Percentiles rank a stretch among this genome's conserved stretches.
Evolutionary conservation across 2,113 vertebrate genomes (phyloP).

Genomic region (Rhabdomys dilectus): DNA sequence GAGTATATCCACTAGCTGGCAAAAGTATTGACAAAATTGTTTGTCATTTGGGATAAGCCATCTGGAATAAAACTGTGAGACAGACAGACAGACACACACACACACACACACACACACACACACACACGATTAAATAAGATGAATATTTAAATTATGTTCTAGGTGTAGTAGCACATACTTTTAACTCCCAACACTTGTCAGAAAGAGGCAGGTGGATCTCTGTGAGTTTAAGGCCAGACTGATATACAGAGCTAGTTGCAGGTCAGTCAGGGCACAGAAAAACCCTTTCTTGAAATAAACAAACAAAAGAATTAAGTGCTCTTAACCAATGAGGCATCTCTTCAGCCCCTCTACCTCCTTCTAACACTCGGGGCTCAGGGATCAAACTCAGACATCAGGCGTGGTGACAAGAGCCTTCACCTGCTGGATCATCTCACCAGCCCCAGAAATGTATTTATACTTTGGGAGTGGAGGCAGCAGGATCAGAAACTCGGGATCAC

Average conservation of each 20-base stretch:
- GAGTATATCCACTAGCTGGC: conserved; percentile 28
- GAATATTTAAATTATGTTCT: neutral
- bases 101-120: neutral
- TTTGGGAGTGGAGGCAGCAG: too few relatives aligned
- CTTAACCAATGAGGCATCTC: neutral
- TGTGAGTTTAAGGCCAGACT: neutral
- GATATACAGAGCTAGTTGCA: neutral
- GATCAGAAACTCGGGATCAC: too few relatives aligned
- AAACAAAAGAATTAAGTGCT: neutral
- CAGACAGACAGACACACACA: too few relatives aligned
- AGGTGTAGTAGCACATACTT: neutral
- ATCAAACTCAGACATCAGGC: neutral
- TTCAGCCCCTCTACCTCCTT: neutral
- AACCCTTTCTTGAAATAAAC: neutral
- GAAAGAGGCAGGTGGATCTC: neutral
- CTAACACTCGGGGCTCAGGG: too few relatives aligned
- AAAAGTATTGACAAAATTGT: neutral
- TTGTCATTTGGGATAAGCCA: neutral
- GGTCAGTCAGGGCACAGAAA: neutral
- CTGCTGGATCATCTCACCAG: neutral
- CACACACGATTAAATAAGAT: neutral
- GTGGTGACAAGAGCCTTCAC: neutral
- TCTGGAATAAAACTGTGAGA: neutral
- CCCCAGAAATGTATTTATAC: neutral
- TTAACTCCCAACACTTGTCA: neutral